Evolutionary conservation across 2,113 vertebrate species (phyloP).

Genomic region (Orcinus orca): DNA sequence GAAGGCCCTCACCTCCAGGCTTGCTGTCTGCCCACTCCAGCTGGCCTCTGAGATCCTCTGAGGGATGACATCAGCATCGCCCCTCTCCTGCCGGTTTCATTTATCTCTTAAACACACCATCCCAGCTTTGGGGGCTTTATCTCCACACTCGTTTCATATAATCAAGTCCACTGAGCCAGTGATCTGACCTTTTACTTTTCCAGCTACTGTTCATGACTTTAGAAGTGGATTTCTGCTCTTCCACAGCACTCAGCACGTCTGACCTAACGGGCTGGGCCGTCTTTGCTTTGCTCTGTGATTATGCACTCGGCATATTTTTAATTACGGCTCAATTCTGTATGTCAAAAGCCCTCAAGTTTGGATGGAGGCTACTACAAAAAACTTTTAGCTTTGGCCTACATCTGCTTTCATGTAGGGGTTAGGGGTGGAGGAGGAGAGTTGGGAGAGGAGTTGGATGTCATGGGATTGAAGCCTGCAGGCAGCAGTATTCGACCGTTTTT

Average conservation of each 20-base stretch:
- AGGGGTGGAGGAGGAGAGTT: not conserved
- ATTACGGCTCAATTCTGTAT: conserved; percentile 64
- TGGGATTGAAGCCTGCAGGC: not conserved
- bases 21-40: not conserved
- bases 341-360: conserved; percentile 45
- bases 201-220: not conserved
- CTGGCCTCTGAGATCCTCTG: not conserved
- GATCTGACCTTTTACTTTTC: not conserved
- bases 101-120: not conserved
- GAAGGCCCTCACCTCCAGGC: not conserved
- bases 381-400: not conserved
- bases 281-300: conserved; percentile 56
- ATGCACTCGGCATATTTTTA: conserved; percentile 35
- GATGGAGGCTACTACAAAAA: not conserved
- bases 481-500: not conserved
- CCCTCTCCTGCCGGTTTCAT: not conserved
- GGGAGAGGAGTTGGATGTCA: not conserved
- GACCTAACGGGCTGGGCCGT: not conserved
- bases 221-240: conserved; percentile 47
- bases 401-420: not conserved
- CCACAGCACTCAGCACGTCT: not conserved
- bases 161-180: not conserved
- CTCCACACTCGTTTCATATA: not conserved
- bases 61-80: not conserved
- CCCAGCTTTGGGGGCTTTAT: not conserved